Evolutionary conservation across 2,888 invertebrate genomes (phyloP).

Genomic region (Scotopteryx bipunctaria): DNA sequence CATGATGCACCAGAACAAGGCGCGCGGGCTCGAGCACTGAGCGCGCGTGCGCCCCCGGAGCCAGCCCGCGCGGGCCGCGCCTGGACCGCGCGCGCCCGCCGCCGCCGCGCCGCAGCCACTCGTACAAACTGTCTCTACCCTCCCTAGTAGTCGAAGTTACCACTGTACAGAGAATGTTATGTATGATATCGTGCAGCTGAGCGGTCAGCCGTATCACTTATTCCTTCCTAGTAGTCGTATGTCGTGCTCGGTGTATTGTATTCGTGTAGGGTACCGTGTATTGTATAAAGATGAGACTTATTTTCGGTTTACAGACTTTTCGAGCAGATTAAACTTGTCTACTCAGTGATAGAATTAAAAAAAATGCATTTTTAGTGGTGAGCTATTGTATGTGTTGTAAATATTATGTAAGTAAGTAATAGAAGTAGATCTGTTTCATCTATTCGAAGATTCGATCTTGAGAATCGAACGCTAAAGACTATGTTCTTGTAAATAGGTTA

Average conservation of each 20-base stretch:
- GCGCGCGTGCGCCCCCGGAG: slow-evolving; percentile 50
- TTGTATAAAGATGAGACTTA: slow-evolving; percentile 67
- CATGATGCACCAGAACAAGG: slow-evolving; percentile 87
- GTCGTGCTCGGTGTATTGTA: slow-evolving; percentile 62
- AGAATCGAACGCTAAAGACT: slow-evolving; percentile 81
- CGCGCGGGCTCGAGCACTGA: slow-evolving; percentile 77
- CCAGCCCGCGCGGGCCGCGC: slow-evolving; percentile 46
- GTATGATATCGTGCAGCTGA: slow-evolving; percentile 78
- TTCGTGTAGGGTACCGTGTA: slow-evolving; percentile 53
- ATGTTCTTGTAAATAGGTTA: slow-evolving; percentile 72
- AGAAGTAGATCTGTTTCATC: slow-evolving; percentile 81
- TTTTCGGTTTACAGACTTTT: slow-evolving; percentile 77
- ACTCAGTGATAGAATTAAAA: slow-evolving; percentile 79
- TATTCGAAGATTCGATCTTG: slow-evolving; percentile 79
- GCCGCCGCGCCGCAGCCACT: slow-evolving; percentile 49
- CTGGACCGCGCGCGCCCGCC: slow-evolving; percentile 55
- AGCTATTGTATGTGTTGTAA: slow-evolving; percentile 75
- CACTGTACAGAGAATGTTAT: slow-evolving; percentile 74
- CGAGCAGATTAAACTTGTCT: slow-evolving; percentile 81
- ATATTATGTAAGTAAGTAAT: slow-evolving; percentile 68
- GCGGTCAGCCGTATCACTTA: slow-evolving; percentile 75
- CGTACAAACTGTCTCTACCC: slow-evolving; percentile 74
- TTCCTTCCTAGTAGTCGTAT: slow-evolving; percentile 77
- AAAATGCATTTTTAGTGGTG: slow-evolving; percentile 82
- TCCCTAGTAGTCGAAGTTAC: slow-evolving; percentile 74